Evolutionary conservation across 1,140 invertebrate species (phyloP).

Genomic region (Ladona fulva): DNA sequence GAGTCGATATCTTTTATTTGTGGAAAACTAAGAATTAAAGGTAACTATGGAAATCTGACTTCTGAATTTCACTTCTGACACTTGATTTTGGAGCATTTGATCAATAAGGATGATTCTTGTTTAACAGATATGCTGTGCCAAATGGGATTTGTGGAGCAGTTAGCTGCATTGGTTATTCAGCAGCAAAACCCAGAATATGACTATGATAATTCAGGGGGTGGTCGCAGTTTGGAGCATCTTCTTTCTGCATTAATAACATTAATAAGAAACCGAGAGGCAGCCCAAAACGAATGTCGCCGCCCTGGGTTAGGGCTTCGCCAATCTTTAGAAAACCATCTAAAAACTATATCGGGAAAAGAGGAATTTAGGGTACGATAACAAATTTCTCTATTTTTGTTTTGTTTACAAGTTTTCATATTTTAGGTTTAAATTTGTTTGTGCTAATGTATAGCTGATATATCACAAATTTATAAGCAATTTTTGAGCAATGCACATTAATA

Average conservation of each 20-base stretch:
- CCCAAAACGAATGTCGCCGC: constrained; percentile 39
- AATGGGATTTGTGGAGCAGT: constrained; percentile 49
- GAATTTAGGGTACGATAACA: not conserved
- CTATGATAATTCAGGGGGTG: constrained; percentile 15
- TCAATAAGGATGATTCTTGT: constrained; percentile 15
- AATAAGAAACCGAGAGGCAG: constrained; percentile 38
- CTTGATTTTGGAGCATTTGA: too few species aligned
- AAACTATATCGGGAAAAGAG: not conserved
- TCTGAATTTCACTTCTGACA: too few species aligned
- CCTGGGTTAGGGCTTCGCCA: constrained; percentile 34
- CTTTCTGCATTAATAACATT: constrained; percentile 41
- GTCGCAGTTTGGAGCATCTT: constrained; percentile 43
- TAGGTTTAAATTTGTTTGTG: too few species aligned
- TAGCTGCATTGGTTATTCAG: constrained; percentile 38
- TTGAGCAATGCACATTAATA: too few species aligned
- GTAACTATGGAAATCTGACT: too few species aligned
- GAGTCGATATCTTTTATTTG: too few species aligned
- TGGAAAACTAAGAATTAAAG: too few species aligned
- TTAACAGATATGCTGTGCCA: constrained; percentile 40
- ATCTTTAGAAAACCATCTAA: not conserved
- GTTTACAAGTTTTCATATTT: too few species aligned
- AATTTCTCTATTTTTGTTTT: too few species aligned
- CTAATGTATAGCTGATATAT: too few species aligned
- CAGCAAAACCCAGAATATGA: constrained; percentile 32
- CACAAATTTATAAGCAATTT: too few species aligned